Evolutionary conservation across 2,888 invertebrate genomes (phyloP).

Genomic region (Phragmatobia fuliginosa): DNA sequence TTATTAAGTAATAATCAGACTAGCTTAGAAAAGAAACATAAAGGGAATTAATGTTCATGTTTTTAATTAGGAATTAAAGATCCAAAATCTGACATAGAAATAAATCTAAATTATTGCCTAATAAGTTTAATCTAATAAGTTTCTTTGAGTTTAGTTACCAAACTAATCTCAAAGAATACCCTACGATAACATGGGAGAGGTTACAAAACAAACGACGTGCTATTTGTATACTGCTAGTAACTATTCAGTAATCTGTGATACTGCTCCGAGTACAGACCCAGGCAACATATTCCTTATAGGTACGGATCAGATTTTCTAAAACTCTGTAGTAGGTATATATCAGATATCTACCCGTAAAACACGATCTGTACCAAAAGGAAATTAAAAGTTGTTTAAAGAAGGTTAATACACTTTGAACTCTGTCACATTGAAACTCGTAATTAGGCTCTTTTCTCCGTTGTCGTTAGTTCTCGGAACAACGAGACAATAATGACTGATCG

Average conservation of each 20-base stretch:
- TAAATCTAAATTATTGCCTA: too few species aligned
- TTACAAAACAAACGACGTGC: too few species aligned
- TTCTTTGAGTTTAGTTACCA: too few species aligned
- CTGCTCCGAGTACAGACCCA: not conserved
- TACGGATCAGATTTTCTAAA: not conserved
- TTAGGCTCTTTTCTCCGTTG: conserved; percentile 74
- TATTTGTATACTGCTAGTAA: too few species aligned
- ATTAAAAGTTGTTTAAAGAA: conserved; percentile 16
- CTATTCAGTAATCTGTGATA: too few species aligned
- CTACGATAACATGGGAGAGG: too few species aligned
- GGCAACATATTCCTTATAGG: not conserved
- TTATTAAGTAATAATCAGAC: not conserved
- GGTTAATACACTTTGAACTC: conserved; percentile 63
- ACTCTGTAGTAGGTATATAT: not conserved
- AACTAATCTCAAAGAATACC: too few species aligned
- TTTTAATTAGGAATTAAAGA: too few species aligned
- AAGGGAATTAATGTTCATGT: too few species aligned
- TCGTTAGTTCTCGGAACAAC: conserved; percentile 68
- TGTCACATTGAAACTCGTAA: conserved; percentile 62
- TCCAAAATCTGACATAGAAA: too few species aligned
- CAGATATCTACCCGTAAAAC: not conserved
- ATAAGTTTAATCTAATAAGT: too few species aligned
- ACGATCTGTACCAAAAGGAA: not conserved
- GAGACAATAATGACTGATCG: conserved; percentile 72
- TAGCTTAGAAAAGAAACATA: not conserved